A percentile compares a stretch with the other conserved stretches of the same genome.
Conservation (phyloP, 2,888 invertebrate genomes). For the Ichneumoninae sp. region DNA sequence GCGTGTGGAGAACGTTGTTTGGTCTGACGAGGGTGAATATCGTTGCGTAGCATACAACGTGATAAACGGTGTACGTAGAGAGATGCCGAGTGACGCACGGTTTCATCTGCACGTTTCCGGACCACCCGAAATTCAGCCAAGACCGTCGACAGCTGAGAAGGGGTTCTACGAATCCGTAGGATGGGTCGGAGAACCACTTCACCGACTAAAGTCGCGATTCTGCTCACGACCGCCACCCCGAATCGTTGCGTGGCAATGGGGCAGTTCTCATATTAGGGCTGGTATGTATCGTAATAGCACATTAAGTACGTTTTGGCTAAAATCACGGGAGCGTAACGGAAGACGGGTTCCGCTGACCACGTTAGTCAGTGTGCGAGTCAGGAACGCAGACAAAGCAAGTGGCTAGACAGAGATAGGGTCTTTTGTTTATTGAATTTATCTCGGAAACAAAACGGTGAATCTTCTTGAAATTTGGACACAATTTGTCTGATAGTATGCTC, state of each 20-base stretch:
- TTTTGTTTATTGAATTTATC: no score
- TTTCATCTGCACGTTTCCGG: constrained; percentile 81
- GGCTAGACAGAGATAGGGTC: no score
- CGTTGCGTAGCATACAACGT: constrained; percentile 86
- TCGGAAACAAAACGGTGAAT: no score
- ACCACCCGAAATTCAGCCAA: constrained; percentile 82
- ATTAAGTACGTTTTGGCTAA: neutral
- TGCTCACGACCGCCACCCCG: constrained; percentile 89
- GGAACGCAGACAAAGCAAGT: no score
- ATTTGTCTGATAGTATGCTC: no score
- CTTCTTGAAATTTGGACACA: no score
- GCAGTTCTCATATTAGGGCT: constrained; percentile 84
- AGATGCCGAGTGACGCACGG: constrained; percentile 78
- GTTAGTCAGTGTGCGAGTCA: no score
- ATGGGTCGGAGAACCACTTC: constrained; percentile 81
- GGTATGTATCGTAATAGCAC: constrained; percentile 71
- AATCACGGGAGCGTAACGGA: no score
- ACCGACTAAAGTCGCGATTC: constrained; percentile 79
- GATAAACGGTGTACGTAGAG: constrained; percentile 84
- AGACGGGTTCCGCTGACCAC: no score
- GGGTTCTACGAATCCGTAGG: constrained; percentile 80
- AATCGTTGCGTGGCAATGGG: constrained; percentile 95
- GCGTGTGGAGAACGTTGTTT: constrained; percentile 85
- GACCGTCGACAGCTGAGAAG: constrained; percentile 74
- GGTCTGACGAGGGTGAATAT: constrained; percentile 86